Evolutionary conservation across 2,888 invertebrate genomes (phyloP).

Genomic region (Reticulitermes lucifugus): DNA sequence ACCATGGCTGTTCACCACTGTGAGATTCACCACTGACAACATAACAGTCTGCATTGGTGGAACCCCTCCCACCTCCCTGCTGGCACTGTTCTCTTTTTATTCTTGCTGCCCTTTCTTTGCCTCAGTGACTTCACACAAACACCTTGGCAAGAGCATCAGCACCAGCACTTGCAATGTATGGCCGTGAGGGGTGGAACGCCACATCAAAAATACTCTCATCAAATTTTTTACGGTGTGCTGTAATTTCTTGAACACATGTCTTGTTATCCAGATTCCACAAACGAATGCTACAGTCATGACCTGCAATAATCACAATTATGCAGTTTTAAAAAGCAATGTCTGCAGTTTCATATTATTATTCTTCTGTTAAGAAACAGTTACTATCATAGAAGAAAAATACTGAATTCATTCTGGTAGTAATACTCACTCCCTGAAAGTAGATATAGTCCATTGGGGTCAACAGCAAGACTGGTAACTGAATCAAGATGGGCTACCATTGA

Average conservation of each 20-base stretch:
- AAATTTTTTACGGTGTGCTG: slow-evolving; percentile 99
- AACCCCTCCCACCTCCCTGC: background rate
- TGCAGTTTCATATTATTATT: no score
- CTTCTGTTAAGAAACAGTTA: no score
- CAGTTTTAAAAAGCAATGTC: no score
- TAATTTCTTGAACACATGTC: slow-evolving; percentile 99
- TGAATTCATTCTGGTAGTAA: background rate
- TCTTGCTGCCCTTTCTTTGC: background rate
- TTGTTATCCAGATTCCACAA: slow-evolving; percentile 99
- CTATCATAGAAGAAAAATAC: no score
- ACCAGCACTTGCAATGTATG: slow-evolving; percentile 98
- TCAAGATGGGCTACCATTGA: slow-evolving; percentile 99
- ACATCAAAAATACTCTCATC: slow-evolving; percentile 99
- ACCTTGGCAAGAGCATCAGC: slow-evolving; percentile 99
- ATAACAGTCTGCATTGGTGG: background rate
- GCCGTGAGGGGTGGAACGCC: slow-evolving; percentile 98
- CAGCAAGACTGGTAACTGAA: slow-evolving; percentile 96
- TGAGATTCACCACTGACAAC: slow-evolving; percentile 22
- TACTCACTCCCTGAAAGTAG: slow-evolving; percentile 92
- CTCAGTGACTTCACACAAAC: slow-evolving; percentile 76
- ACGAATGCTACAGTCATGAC: slow-evolving; percentile 98
- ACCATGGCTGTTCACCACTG: background rate
- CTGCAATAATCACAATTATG: slow-evolving; percentile 59
- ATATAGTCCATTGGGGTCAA: slow-evolving; percentile 98
- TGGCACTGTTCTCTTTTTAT: background rate